Evolutionary conservation across 2,113 vertebrate species (phyloP), one percentile per base, ranked within the genome.

Genomic region (Petaurus breviceps): DNA sequence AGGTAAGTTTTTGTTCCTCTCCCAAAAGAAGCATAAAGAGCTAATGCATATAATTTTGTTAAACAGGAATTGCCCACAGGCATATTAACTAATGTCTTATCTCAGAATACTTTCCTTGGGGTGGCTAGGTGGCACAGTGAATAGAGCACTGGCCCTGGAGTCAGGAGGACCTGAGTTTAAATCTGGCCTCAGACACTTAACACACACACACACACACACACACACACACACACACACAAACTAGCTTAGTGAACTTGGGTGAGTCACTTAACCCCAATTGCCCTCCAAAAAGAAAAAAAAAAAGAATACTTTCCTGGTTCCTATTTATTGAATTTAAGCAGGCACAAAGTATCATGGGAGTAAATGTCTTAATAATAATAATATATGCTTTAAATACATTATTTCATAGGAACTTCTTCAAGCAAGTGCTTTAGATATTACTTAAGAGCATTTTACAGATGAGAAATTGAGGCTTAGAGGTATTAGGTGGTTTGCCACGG

Each of bases 1-100:
- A 24, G 23, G 22, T 54, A 54, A 19, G 54, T 8, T 55, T 93
- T 26, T 95, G 2, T 8, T 90, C 52, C 19, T 77, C 92, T 46
- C 10, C 22, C 46, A 91, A 96, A 52, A 91, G 55, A 51, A 92
- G 46, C 91, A 55, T 90, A 94, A 91, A 37, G 9, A 91, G 91
- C 61, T 92, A 57, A 94, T n/a, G 12, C 24, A 1, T 43, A 57
- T 50, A 51, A n/a, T 90, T 94, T 5, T 57, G 92, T 94, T 47
- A 92, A 91, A 46, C 92, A 50, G 28, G 92, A 92, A 43, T 90
- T 84, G 53, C 0, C 28, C 84, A 43, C 51, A 94, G 53, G 89
- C 90, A 92, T 50, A 51, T 89, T 68, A 49, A 51, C 49, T 52
- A 52, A 52, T 22, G 53, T 46, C 24, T 93, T 89, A 90, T 91